Evolutionary conservation across 2,888 invertebrate species (phyloP).

Genomic region (Thera britannica): DNA sequence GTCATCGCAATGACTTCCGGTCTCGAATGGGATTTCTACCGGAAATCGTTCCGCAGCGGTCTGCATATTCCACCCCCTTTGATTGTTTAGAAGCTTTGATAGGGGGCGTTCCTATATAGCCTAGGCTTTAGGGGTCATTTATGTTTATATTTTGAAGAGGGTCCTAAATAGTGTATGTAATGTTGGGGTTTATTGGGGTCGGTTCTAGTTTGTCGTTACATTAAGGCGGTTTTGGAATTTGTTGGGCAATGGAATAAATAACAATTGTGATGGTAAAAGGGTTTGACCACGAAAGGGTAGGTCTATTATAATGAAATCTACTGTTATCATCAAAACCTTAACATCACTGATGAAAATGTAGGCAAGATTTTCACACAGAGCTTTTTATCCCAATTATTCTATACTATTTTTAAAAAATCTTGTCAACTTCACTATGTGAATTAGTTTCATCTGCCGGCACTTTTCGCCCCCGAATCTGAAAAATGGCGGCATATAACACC

Average conservation of each 20-base stretch:
- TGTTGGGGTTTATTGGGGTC: slow-evolving; percentile 25
- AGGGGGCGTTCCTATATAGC: slow-evolving; percentile 2
- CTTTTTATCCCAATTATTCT: too few species aligned
- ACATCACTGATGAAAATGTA: not conserved
- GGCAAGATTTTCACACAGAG: too few species aligned
- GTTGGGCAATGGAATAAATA: slow-evolving; percentile 24
- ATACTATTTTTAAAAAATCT: too few species aligned
- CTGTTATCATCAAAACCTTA: slow-evolving; percentile 1
- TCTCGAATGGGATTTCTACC: slow-evolving; percentile 23
- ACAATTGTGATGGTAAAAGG: slow-evolving; percentile 16
- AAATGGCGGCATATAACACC: too few species aligned
- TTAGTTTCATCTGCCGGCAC: too few species aligned
- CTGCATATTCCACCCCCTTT: slow-evolving; percentile 26
- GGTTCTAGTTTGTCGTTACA: slow-evolving; percentile 27
- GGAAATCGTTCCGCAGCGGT: slow-evolving; percentile 21
- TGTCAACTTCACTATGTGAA: too few species aligned
- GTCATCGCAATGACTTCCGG: slow-evolving; percentile 26
- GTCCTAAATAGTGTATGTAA: slow-evolving; percentile 19
- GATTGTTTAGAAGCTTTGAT: slow-evolving; percentile 23
- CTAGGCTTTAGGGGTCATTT: slow-evolving; percentile 8
- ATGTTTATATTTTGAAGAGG: slow-evolving; percentile 23
- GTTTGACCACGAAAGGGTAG: slow-evolving; percentile 12
- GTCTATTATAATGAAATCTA: slow-evolving; percentile 9
- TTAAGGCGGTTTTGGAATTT: slow-evolving; percentile 22
- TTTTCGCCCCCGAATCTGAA: too few species aligned